Conservation (phyloP, 2,113 vertebrate species). For the Aspidoscelis tigris region DNA sequence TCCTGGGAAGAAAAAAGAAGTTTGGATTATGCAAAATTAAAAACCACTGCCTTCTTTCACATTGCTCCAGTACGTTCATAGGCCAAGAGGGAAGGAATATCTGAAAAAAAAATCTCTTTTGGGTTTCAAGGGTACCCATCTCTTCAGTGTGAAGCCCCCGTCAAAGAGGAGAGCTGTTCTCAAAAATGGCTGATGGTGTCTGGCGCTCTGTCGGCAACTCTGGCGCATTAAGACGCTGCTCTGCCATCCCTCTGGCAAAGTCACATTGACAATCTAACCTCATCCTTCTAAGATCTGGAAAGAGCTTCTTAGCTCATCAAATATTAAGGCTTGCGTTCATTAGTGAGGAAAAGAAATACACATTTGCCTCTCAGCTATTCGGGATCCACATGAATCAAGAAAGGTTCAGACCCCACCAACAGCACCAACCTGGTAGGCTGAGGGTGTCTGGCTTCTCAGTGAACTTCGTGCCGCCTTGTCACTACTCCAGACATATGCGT, state of each 20-base stretch:
- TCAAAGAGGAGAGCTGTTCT: not conserved
- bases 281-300: not conserved
- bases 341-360: not conserved
- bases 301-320: slow-evolving; percentile 1
- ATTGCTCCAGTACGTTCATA: not conserved
- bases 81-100: not conserved
- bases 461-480: not conserved
- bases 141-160: not conserved
- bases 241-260: slow-evolving; percentile 16
- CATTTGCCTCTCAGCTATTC: rapidly evolving
- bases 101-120: not conserved
- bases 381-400: rapidly evolving
- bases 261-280: not conserved
- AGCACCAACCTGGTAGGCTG: not conserved
- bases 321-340: slow-evolving; percentile 2
- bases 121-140: not conserved
- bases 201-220: no score
- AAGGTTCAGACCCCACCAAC: not conserved
- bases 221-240: not conserved
- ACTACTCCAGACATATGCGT: not conserved
- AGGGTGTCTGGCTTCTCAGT: not conserved
- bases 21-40: not conserved
- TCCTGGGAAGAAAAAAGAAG: not conserved
- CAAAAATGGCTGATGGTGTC: not conserved
- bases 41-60: not conserved